Conservation (phyloP, 2,113 vertebrate species). For the Hemichromis elongatus region DNA sequence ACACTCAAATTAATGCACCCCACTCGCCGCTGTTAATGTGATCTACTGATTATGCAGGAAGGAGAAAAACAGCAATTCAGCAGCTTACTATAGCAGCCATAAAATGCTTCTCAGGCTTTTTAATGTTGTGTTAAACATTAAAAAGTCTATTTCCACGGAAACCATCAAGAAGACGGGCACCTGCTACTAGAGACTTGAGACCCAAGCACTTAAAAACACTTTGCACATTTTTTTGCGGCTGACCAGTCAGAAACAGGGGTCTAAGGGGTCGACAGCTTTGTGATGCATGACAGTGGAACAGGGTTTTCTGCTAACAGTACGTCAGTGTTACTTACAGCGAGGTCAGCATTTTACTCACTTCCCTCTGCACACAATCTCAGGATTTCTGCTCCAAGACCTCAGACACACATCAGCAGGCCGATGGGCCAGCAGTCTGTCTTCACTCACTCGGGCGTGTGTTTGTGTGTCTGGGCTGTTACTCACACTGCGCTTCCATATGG, state of each 20-base stretch:
- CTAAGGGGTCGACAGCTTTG: slow-evolving; percentile 48
- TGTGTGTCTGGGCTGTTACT: not conserved
- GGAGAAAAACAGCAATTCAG: not conserved
- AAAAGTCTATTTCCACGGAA: not conserved
- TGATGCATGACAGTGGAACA: slow-evolving; percentile 46
- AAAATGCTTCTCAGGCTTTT: not conserved
- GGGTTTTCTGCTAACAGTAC: slow-evolving; percentile 12
- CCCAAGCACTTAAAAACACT: not conserved
- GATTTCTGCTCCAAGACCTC: not conserved
- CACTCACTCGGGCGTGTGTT: not conserved
- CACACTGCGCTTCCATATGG: not conserved
- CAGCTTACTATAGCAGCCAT: not conserved
- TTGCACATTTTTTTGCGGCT: slow-evolving; percentile 2
- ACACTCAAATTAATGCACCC: slow-evolving; percentile 2
- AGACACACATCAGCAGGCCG: not conserved
- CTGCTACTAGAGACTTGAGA: not conserved
- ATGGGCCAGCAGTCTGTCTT: not conserved
- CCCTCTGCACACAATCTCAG: not conserved
- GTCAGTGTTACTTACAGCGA: slow-evolving; percentile 6
- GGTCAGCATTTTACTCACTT: slow-evolving; percentile 45
- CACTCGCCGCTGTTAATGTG: not conserved
- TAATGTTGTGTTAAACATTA: not conserved
- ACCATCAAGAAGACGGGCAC: not conserved
- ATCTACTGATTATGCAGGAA: slow-evolving; percentile 18
- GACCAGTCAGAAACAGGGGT: slow-evolving; percentile 1